These are phyloP conservation scores for Dufourea novaeangliae DNA, from an alignment of 1,140 invertebrate genomes.

Conservation along the genomic window DNA sequence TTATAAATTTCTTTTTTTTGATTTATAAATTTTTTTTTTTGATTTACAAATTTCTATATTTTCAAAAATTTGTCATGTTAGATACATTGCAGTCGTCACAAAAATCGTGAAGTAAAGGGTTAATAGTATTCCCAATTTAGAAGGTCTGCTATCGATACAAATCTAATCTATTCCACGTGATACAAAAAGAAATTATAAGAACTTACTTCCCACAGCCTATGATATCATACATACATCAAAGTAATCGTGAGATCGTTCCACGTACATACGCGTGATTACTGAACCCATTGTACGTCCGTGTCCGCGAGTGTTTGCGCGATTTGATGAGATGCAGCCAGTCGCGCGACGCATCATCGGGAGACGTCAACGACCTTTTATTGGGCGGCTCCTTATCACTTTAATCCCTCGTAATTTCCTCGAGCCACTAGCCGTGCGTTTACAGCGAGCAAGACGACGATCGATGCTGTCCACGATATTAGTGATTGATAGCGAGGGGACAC, in stretches of 20 bases:
- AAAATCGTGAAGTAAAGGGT: too few species aligned
- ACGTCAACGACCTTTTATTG: constrained; percentile 62
- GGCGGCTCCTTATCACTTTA: constrained; percentile 58
- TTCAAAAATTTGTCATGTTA: too few species aligned
- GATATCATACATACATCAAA: too few species aligned
- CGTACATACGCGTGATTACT: not conserved
- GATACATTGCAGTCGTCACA: too few species aligned
- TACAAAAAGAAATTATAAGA: not conserved
- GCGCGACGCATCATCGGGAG: constrained; percentile 47
- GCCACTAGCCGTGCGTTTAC: constrained; percentile 28
- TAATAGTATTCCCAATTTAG: too few species aligned
- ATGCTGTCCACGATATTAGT: constrained; percentile 19
- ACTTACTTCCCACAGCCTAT: not conserved
- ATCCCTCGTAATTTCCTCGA: constrained; percentile 59
- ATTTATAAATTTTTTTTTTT: too few species aligned
- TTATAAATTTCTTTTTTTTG: too few species aligned
- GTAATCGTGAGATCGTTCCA: not conserved
- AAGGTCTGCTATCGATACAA: too few species aligned
- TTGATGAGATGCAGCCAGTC: constrained; percentile 41
- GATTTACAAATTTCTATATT: too few species aligned
- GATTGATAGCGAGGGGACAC: not conserved
- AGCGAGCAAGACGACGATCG: constrained; percentile 12
- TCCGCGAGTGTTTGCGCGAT: constrained; percentile 15
- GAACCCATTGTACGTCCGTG: not conserved
- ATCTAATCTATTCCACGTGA: too few species aligned